Evolutionary conservation across 2,888 invertebrate species (phyloP), one percentile per base, ranked within the genome.

Genomic region (Cylloceria caligata): DNA sequence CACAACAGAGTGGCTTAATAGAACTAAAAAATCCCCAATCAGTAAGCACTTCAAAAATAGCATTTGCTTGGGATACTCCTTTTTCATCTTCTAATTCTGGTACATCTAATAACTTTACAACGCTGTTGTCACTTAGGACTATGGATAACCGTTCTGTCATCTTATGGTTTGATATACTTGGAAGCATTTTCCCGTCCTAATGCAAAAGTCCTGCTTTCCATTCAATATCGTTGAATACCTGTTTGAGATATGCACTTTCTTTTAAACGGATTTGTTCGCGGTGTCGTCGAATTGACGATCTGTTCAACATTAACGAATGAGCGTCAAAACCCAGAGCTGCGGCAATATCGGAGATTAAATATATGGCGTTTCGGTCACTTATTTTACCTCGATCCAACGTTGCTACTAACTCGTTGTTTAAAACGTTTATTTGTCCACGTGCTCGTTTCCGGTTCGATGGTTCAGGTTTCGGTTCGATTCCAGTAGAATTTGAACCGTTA

Each of bases 161-260:
- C 73, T 85, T 81, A 55, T 74, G 83, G 57, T 69, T n/a, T n/a
- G n/a, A n/a, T 45, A 88, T 36, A 75, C 78, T 81, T 16, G 82
- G 83, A 21, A 85, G 39, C 27, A 87, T 16, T 82, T 86, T 87
- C 21, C 84, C 86, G 71, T 88, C 86, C 87, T 86, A 87, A 71
- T 87, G 85, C n/a, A 83, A 47, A 47, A 73, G 68, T 83, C 81
- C 34, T 34, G 57, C 65, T 52, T 19, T 42, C 7, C 3, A 42
- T 30, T 72, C 69, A 13, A 84, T 42, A 27, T 80, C 45, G 36
- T 47, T 47, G 30, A 67, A 62, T n/a, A n/a, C n/a, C n/a, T n/a
- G n/a, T n/a, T n/a, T 11, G 45, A 19, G 47, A 57, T 64, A 3
- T 81, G 68, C 67, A 55, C 76, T 68, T 39, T n/a, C n/a, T n/a